Conservation (phyloP, 2,113 vertebrate genomes). For the Bubo bubo region DNA sequence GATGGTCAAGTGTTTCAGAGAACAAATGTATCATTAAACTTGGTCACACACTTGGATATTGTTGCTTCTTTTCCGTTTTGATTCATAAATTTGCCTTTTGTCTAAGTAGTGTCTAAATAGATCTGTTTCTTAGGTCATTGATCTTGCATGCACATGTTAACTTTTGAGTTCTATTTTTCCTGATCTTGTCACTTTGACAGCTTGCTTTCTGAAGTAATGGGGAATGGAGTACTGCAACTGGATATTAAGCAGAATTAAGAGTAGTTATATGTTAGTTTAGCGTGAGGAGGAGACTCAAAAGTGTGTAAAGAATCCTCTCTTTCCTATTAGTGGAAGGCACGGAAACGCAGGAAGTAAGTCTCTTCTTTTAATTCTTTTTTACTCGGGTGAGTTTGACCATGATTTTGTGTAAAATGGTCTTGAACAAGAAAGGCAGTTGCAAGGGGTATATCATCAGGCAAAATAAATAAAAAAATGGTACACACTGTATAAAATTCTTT, state of each 20-base stretch:
- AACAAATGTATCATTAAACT: slow-evolving; percentile 78
- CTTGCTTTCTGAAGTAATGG: not conserved
- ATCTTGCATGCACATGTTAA: not conserved
- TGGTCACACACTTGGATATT: slow-evolving; percentile 68
- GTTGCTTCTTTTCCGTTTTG: slow-evolving; percentile 37
- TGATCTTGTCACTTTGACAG: not conserved
- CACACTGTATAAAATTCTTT: not conserved
- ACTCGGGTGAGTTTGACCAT: not conserved
- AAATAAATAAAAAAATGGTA: not conserved
- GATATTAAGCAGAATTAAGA: not conserved
- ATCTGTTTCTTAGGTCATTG: not conserved
- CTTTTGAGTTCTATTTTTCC: not conserved
- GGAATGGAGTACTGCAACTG: not conserved
- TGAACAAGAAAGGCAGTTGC: not conserved
- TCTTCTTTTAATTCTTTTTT: not conserved
- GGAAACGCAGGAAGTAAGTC: not conserved
- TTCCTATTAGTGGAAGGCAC: not conserved
- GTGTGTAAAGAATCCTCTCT: not conserved
- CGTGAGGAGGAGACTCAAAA: not conserved
- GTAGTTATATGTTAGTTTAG: not conserved
- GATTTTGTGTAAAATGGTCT: not conserved
- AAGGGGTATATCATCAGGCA: not conserved
- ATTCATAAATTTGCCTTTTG: not conserved
- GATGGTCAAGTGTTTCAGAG: slow-evolving; percentile 81
- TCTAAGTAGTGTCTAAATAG: not conserved